Percentiles rank a stretch among this genome's conserved stretches.
Evolutionary conservation across 2,888 invertebrate species (phyloP).

Genomic region (Drosophila anceps): DNA sequence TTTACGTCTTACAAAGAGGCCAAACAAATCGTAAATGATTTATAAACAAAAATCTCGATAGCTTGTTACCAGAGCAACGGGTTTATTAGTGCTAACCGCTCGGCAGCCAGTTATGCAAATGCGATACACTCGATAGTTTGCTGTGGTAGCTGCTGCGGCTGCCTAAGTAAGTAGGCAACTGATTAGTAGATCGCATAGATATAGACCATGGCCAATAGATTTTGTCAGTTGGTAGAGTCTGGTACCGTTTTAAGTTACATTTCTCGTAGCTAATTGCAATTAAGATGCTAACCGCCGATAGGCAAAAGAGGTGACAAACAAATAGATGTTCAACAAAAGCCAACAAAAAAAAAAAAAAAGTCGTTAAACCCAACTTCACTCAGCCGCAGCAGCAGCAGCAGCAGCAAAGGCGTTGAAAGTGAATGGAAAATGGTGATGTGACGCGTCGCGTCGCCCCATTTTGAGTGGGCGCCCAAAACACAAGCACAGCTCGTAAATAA

Average conservation of each 20-base stretch:
- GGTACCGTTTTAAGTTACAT: conserved; percentile 57
- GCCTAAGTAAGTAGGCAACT: conserved; percentile 39
- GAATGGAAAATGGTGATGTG: conserved; percentile 39
- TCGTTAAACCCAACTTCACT: conserved; percentile 6
- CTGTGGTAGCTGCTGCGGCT: conserved; percentile 38
- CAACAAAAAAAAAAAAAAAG: too few species aligned
- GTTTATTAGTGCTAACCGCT: conserved; percentile 55
- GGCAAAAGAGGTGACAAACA: conserved; percentile 62
- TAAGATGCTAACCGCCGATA: conserved; percentile 67
- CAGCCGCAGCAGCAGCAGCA: too few species aligned
- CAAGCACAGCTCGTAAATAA: conserved; percentile 45
- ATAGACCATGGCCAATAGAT: conserved; percentile 11
- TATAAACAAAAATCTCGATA: conserved; percentile 43
- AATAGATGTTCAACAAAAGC: conserved; percentile 53
- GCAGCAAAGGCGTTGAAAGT: conserved; percentile 50
- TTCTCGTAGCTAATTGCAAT: conserved; percentile 76
- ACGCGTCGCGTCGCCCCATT: conserved; percentile 17
- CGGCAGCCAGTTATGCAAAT: conserved; percentile 68
- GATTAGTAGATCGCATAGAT: conserved; percentile 57
- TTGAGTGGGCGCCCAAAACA: conserved; percentile 39
- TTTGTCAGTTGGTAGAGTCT: conserved; percentile 4
- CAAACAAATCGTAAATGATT: conserved; percentile 70
- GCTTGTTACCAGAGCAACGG: conserved; percentile 64
- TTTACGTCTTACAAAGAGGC: conserved; percentile 13
- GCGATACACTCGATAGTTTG: conserved; percentile 41